Percentiles rank a stretch among this genome's conserved stretches.
Evolutionary conservation across 2,888 invertebrate species (phyloP).

Genomic region (Margaritifera margaritifera): DNA sequence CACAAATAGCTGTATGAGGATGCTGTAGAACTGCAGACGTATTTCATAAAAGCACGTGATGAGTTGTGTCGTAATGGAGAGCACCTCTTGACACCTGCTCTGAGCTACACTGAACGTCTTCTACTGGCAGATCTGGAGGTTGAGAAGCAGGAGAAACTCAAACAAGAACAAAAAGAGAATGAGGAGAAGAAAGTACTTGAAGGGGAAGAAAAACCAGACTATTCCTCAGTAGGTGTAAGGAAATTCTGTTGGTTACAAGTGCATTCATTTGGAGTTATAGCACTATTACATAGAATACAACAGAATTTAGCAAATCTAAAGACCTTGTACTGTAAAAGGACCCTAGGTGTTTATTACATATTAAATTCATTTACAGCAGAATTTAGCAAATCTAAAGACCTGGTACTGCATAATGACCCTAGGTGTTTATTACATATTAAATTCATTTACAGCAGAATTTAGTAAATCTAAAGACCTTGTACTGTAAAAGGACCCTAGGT

Average conservation of each 20-base stretch:
- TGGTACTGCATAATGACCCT: too few relatives aligned
- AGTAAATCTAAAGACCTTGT: too few relatives aligned
- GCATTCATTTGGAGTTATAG: background rate
- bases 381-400: too few relatives aligned
- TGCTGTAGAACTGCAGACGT: conserved; percentile 92
- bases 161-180: conserved; percentile 73
- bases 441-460: too few relatives aligned
- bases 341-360: too few relatives aligned
- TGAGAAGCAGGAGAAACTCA: conserved; percentile 79
- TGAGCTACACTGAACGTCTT: conserved; percentile 85
- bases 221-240: conserved; percentile 3
- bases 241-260: background rate
- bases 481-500: too few relatives aligned
- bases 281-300: too few relatives aligned
- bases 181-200: conserved; percentile 63
- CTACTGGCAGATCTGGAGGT: conserved; percentile 73
- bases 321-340: too few relatives aligned
- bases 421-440: too few relatives aligned
- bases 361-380: too few relatives aligned
- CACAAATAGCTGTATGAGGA: conserved; percentile 87
- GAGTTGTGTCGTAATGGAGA: conserved; percentile 85
- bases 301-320: too few relatives aligned
- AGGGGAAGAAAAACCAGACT: conserved; percentile 51
- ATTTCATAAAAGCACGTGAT: conserved; percentile 83
- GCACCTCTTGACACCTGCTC: conserved; percentile 88